These are phyloP conservation scores for Bugulina stolonifera DNA, from an alignment of 2,888 invertebrate genomes.

Conservation along the genomic window DNA sequence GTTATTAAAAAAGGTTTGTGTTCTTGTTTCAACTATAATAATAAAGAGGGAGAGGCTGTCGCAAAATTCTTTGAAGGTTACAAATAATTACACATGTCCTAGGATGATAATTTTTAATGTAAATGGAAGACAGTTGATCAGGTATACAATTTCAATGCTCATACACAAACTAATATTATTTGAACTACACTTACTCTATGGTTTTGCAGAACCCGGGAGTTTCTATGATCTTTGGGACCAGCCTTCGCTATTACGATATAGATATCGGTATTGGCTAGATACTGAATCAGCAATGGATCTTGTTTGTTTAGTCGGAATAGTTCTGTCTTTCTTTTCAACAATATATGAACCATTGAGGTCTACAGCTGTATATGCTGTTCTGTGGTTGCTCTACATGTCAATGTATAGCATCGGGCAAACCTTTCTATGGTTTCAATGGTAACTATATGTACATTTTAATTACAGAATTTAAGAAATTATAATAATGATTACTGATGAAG, in stretches of 20 bases:
- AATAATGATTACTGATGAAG: constrained; percentile 2
- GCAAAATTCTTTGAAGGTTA: too few relatives aligned
- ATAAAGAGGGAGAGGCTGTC: too few relatives aligned
- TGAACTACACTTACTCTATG: neutral
- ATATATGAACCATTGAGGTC: constrained; percentile 50
- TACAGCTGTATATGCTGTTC: constrained; percentile 60
- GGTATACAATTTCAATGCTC: too few relatives aligned
- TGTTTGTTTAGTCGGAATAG: constrained; percentile 61
- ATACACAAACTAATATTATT: too few relatives aligned
- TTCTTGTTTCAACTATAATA: too few relatives aligned
- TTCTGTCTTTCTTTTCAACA: constrained; percentile 63
- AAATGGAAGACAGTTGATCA: too few relatives aligned
- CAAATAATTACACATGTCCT: too few relatives aligned
- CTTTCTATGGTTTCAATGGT: constrained; percentile 71
- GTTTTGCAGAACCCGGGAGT: constrained; percentile 30
- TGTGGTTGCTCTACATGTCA: constrained; percentile 69
- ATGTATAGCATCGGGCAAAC: constrained; percentile 70
- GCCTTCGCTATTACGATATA: constrained; percentile 65
- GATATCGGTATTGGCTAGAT: constrained; percentile 63
- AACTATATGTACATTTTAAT: constrained; percentile 46
- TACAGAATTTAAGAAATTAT: neutral
- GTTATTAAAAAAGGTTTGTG: constrained; percentile 41
- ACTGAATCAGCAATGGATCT: constrained; percentile 66
- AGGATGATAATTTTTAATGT: too few relatives aligned
- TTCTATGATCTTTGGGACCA: constrained; percentile 52